These are phyloP conservation scores for Willowsia nigromaculata DNA, from an alignment of 2,888 invertebrate genomes.

Conservation along the genomic window DNA sequence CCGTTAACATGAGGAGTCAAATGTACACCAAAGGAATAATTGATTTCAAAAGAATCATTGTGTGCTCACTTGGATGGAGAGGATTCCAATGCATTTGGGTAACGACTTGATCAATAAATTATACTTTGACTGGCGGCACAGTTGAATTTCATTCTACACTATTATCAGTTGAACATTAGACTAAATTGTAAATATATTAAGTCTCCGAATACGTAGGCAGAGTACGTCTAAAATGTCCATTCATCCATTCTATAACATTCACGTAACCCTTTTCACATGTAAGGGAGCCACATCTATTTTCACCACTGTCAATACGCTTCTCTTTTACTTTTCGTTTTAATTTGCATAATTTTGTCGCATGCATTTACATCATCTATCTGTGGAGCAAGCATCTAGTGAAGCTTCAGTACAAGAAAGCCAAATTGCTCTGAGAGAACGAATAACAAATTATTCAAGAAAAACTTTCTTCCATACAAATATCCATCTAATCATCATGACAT, in stretches of 20 bases:
- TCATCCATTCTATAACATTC: too few relatives aligned
- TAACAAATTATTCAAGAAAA: background rate
- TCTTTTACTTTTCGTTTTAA: background rate
- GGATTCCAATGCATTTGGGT: background rate
- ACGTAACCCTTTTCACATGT: background rate
- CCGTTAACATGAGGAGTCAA: background rate
- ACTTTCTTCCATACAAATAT: too few relatives aligned
- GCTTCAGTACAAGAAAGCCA: background rate
- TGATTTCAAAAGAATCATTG: background rate
- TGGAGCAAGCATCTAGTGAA: background rate
- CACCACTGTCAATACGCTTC: background rate
- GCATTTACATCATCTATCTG: too few relatives aligned
- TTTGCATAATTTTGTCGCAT: background rate
- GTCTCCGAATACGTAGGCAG: background rate
- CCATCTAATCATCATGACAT: too few relatives aligned
- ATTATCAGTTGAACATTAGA: background rate
- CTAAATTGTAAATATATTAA: background rate
- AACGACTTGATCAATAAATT: background rate
- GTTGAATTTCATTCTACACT: background rate
- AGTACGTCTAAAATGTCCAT: too few relatives aligned
- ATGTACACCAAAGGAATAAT: slow-evolving; percentile 1
- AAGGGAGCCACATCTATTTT: background rate
- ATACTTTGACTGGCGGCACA: background rate
- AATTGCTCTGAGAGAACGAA: background rate
- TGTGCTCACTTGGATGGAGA: background rate